A percentile compares a stretch with the other conserved stretches of the same genome.
These are phyloP conservation scores for Cancer borealis DNA, from an alignment of 2,888 invertebrate genomes.

Conservation along the genomic window DNA sequence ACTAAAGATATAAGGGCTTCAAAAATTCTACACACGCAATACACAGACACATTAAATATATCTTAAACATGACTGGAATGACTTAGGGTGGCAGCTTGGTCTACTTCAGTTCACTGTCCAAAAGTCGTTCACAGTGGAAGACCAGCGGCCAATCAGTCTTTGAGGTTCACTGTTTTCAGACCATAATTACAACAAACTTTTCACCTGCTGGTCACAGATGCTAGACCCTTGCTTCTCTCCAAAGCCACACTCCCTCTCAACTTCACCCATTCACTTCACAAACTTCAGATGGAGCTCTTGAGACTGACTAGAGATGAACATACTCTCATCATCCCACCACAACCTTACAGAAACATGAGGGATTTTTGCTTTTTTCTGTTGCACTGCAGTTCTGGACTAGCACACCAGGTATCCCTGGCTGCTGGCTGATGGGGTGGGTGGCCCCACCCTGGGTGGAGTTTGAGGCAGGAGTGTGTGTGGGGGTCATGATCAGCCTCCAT, in stretches of 20 bases:
- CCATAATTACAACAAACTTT: conserved; percentile 44
- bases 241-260: neutral
- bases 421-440: neutral
- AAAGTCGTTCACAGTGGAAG: conserved; percentile 73
- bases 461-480: neutral
- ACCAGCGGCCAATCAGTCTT: conserved; percentile 69
- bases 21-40: conserved; percentile 74
- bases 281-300: conserved; percentile 48
- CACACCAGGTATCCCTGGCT: neutral
- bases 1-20: conserved; percentile 70
- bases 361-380: conserved; percentile 5
- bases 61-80: conserved; percentile 73
- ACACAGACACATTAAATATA: conserved; percentile 75
- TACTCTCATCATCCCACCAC: conserved; percentile 44
- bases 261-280: conserved; percentile 23
- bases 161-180: conserved; percentile 37
- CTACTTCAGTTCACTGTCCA: conserved; percentile 64
- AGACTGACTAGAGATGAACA: conserved; percentile 57
- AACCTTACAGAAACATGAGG: neutral
- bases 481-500: conserved; percentile 61
- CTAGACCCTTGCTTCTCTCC: neutral
- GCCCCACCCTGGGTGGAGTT: neutral
- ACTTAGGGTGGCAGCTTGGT: conserved; percentile 72
- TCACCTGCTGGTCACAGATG: neutral
- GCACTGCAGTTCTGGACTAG: conserved; percentile 24